phyloP scores from a whole-genome alignment of 2,113 vertebrate genomes.

The Lamprologus lemairii region DNA sequence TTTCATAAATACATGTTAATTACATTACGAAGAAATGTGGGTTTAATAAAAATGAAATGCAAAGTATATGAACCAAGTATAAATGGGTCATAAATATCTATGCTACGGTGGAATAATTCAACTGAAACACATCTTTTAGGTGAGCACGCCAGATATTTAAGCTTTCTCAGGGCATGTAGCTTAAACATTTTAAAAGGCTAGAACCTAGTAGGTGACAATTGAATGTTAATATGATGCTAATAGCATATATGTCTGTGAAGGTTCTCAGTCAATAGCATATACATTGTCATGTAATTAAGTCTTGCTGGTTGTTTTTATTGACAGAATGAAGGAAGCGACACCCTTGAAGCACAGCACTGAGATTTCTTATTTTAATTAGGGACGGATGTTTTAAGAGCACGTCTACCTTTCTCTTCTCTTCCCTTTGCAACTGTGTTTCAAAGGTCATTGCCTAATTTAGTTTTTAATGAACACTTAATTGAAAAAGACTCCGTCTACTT shows the following conservation, averaged over 20 bases:
- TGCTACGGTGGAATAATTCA: background rate
- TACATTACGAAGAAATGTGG: background rate
- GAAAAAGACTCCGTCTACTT: constrained; percentile 58
- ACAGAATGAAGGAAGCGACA: background rate
- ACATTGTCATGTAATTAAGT: background rate
- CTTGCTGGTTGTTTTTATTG: background rate
- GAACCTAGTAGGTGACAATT: background rate
- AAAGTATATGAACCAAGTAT: background rate
- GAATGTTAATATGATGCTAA: background rate
- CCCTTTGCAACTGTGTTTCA: constrained; percentile 54
- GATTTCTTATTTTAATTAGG: constrained; percentile 40
- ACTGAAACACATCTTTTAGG: background rate
- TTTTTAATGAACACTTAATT: constrained; percentile 66
- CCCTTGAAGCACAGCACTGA: background rate
- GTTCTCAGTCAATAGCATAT: background rate
- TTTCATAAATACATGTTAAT: background rate
- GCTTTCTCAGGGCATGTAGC: background rate
- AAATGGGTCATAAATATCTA: background rate
- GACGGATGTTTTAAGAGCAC: constrained; percentile 21
- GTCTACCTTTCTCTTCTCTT: constrained; percentile 37
- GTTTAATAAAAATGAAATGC: background rate
- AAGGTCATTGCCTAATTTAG: constrained; percentile 64
- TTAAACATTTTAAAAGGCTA: background rate
- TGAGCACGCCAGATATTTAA: background rate
- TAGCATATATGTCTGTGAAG: background rate